Base-by-base conservation (phyloP, 2,797 vertebrate genomes). In the Allobates femoralis region DNA sequence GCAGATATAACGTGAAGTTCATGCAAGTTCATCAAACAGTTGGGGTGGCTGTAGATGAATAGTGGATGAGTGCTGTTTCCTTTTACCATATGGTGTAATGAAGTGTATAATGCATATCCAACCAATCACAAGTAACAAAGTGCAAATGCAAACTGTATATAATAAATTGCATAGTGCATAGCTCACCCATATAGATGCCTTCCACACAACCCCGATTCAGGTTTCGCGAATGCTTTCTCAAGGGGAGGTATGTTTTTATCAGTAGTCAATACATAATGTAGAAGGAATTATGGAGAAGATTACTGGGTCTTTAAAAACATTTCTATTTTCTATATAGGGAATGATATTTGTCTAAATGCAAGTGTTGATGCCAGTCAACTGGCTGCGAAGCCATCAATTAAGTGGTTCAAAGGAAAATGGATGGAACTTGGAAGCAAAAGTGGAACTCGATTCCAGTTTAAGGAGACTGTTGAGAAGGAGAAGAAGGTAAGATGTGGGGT, bases 351-450 rank as follows among this genome's bases (percentile, higher is more conserved):
- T 10, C 14, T 94, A 1, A 0, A 0, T 19, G 88, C 91, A 32
- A 90, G 88, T 34, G 74, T 94, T 85, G 96, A 97, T 34, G 95
- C 96, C 10, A 58, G 91, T 92, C 14, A 94, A 34, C 80, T 93
- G 92, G 87, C 58, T 0, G 79, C 90, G 26, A 97, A 96, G 88
- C 97, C 97, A 0, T 1, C 2, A 21, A 85, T 97, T 90, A 98
- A 96, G 53, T 98, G 97, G 97, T 92, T 98, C 91, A 98, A 98
- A 91, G 97, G 97, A n/a, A 98, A 98, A 86, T 98, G 97, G 97
- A 86, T 96, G 53, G 97, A 98, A 90, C 91, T 98, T 87, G 90
- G 90, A 14, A 96, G 94, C 94, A 97, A 98, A 89, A 96, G 96
- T 0, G 97, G 97, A 0, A 94, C 96, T 75, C 95, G 96, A 7